Evolutionary conservation across 2,888 invertebrate species (phyloP).

Genomic region (Cecidostiba fungosa): DNA sequence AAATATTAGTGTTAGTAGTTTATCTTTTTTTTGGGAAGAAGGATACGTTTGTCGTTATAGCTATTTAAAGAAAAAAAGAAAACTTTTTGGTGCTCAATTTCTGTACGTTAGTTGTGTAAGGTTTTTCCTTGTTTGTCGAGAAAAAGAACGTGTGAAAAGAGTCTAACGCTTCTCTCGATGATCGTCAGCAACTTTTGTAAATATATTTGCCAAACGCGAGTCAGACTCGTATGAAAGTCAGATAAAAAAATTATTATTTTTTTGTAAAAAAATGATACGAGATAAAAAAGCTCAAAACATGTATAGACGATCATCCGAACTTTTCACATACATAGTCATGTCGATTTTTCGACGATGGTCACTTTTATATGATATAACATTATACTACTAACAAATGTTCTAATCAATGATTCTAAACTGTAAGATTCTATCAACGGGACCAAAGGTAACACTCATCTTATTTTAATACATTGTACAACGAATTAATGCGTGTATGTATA

Average conservation of each 20-base stretch:
- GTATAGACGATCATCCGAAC: slow-evolving; percentile 50
- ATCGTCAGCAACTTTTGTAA: slow-evolving; percentile 54
- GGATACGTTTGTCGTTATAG: slow-evolving; percentile 57
- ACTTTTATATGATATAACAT: slow-evolving; percentile 63
- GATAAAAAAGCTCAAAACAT: slow-evolving; percentile 30
- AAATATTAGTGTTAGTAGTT: slow-evolving; percentile 60
- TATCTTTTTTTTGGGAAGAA: slow-evolving; percentile 54
- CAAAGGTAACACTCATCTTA: slow-evolving; percentile 76
- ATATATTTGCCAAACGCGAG: slow-evolving; percentile 57
- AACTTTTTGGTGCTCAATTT: slow-evolving; percentile 64
- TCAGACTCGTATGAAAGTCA: slow-evolving; percentile 47
- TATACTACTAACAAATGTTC: slow-evolving; percentile 66
- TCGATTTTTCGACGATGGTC: slow-evolving; percentile 54
- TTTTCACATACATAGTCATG: slow-evolving; percentile 61
- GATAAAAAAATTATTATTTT: slow-evolving; percentile 47
- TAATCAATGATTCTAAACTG: slow-evolving; percentile 72
- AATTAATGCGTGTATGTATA: slow-evolving; percentile 65
- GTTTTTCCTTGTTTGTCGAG: slow-evolving; percentile 33
- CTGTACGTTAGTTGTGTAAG: slow-evolving; percentile 47
- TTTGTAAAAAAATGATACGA: slow-evolving; percentile 42
- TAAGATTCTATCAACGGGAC: slow-evolving; percentile 77
- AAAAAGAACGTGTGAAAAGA: slow-evolving; percentile 46
- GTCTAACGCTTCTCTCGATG: slow-evolving; percentile 35
- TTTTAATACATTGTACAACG: slow-evolving; percentile 72
- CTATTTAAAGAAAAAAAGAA: slow-evolving; percentile 51